Evolutionary conservation across 2,888 invertebrate genomes (phyloP).

Genomic region (Synanthedon andrenaeformis): DNA sequence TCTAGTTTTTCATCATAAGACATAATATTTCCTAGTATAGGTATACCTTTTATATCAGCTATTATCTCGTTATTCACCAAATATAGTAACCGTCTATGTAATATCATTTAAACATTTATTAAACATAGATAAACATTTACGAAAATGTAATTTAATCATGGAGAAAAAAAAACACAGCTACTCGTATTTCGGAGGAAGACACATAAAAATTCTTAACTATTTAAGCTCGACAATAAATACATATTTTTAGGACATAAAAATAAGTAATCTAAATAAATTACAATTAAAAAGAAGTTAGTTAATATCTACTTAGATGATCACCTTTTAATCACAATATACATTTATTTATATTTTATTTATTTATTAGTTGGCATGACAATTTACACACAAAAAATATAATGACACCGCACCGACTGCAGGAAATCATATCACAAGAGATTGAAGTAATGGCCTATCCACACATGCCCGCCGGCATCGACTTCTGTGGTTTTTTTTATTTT

Average conservation of each 20-base stretch:
- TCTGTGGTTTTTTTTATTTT: too few species aligned
- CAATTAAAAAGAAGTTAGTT: slow-evolving; percentile 3
- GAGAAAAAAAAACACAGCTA: background rate
- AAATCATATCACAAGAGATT: too few species aligned
- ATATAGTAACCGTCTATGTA: slow-evolving; percentile 3
- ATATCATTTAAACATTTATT: background rate
- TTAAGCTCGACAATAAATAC: slow-evolving; percentile 32
- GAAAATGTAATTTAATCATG: background rate
- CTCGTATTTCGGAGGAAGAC: slow-evolving; percentile 16
- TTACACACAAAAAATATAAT: slow-evolving; percentile 4
- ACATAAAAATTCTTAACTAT: slow-evolving; percentile 28
- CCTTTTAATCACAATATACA: slow-evolving; percentile 20
- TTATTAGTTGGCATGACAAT: slow-evolving; percentile 6
- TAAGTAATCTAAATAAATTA: slow-evolving; percentile 2
- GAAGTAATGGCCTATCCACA: too few species aligned
- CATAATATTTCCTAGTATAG: slow-evolving; percentile 8
- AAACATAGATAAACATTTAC: background rate
- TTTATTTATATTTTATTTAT: slow-evolving; percentile 5
- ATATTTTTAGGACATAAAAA: slow-evolving; percentile 1
- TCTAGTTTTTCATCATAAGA: slow-evolving; percentile 10
- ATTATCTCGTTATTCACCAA: slow-evolving; percentile 3
- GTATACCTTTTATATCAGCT: slow-evolving; percentile 10
- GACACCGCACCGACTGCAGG: background rate
- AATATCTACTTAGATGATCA: slow-evolving; percentile 10
- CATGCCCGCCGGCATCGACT: too few species aligned